Base-by-base conservation (phyloP, 1,140 invertebrate species). In the Megathymus violae region DNA sequence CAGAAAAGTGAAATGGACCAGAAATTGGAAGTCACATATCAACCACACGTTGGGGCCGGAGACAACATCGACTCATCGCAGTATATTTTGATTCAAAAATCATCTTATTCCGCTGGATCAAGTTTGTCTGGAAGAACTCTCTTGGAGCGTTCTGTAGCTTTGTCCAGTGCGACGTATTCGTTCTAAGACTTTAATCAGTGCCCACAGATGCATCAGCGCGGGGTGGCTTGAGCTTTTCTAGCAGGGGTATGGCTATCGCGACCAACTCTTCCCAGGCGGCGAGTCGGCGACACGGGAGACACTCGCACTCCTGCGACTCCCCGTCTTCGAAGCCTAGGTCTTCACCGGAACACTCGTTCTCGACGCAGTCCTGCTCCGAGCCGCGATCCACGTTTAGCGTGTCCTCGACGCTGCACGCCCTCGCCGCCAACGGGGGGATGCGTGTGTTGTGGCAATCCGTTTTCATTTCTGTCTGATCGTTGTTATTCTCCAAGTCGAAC, bases 271-370 rank as follows among this genome's bases (percentile, higher is more conserved):
- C 85, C 85, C 84, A 87, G 0, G 73, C 78, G 0, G 77, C 79
- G 3, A 86, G 72, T 1, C 85, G 46, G 7, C 67, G 59, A 51
- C 87, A 89, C 1, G 85, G 75, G 0, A 22, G 74, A 36, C 87
- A 89, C 0, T 65, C 72, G 47, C 87, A 89, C 4, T 78, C 80
- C 14, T 81, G 80, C 4, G 62, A 58, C 10, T 84, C 77, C 1
- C 83, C 83, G 5, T 89, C 86, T 41, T 87, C 84, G 59, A 89
- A 89, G 27, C 84, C 84, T 2, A 82, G 50, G 52, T 86, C 83
- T 56, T 83, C 78, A 0, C 80, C 82, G 0, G 77, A 80, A 25
- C 60, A 68, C 3, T 67, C 67, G 0, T 60, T 65, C 7, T 70
- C 52, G 36, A 69, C 76, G 1, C 48, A 58, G 9, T 82, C 77